phyloP scores from a whole-genome alignment of 2,888 invertebrate genomes.

The Harpagoxenus sublaevis region DNA sequence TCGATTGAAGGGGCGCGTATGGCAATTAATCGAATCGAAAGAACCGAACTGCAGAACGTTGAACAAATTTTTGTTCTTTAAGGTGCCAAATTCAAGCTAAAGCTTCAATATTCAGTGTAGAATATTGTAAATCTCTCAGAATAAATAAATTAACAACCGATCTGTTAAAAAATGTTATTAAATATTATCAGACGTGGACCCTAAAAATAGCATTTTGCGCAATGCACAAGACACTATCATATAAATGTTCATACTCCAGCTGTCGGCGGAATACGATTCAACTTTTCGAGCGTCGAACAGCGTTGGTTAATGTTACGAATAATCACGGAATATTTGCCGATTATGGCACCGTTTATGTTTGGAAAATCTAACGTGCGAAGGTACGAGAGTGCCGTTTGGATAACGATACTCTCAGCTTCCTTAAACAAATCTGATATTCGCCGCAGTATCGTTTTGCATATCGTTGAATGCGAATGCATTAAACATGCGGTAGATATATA shows the following conservation, averaged over 20 bases:
- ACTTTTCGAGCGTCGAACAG: conserved; percentile 27
- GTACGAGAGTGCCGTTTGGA: conserved; percentile 19
- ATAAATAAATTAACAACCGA: neutral
- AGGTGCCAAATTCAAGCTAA: neutral
- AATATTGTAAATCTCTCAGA: neutral
- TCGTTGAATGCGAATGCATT: conserved; percentile 37
- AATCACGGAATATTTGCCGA: conserved; percentile 38
- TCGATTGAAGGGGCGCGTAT: neutral
- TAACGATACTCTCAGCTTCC: conserved; percentile 24
- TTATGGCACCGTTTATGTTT: conserved; percentile 15
- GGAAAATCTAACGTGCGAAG: conserved; percentile 47
- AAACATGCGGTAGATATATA: conserved; percentile 31
- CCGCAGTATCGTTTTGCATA: neutral
- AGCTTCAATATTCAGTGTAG: neutral
- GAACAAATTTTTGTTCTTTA: neutral
- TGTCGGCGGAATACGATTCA: conserved; percentile 18
- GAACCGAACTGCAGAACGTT: neutral
- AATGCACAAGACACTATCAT: neutral
- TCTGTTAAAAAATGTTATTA: neutral
- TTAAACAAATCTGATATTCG: conserved; percentile 36
- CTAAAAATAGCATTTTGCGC: neutral
- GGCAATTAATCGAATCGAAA: neutral
- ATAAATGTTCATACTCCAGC: neutral
- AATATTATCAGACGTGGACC: neutral
- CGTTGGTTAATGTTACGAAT: conserved; percentile 37